A percentile compares a stretch with the other conserved stretches of the same genome.
phyloP scores from a whole-genome alignment of 1,140 invertebrate genomes.

The Pteromalus puparum region DNA sequence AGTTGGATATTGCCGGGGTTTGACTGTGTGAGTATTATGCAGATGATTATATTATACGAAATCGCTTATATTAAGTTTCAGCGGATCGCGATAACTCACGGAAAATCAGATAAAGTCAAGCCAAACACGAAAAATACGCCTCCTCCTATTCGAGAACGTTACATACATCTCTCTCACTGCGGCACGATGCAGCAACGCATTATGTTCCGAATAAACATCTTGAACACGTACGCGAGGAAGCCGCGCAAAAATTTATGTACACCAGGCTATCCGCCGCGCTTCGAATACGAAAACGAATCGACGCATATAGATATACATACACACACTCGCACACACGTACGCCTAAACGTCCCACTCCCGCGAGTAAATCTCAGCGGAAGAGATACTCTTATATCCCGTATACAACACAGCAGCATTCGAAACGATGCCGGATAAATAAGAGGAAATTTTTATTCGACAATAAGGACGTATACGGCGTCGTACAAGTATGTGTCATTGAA shows the following conservation, averaged over 20 bases:
- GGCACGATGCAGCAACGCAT: background rate
- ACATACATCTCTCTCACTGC: too few relatives aligned
- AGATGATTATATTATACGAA: too few relatives aligned
- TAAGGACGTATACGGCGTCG: too few relatives aligned
- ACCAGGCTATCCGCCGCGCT: background rate
- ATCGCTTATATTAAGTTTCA: too few relatives aligned
- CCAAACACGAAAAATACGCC: too few relatives aligned
- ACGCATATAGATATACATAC: background rate
- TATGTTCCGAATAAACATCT: slow-evolving; percentile 22
- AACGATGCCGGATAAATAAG: background rate
- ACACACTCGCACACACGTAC: too few relatives aligned
- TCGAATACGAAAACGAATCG: slow-evolving; percentile 13
- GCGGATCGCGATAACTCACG: too few relatives aligned
- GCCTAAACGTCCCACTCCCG: slow-evolving; percentile 3
- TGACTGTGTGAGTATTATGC: too few relatives aligned
- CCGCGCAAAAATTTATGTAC: slow-evolving; percentile 10
- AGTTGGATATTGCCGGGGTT: background rate
- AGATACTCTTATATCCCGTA: background rate
- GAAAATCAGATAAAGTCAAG: too few relatives aligned
- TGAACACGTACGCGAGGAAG: background rate
- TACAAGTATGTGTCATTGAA: too few relatives aligned
- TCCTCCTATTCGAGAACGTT: too few relatives aligned
- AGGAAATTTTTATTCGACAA: background rate
- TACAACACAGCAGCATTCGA: background rate
- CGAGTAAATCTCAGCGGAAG: slow-evolving; percentile 15